phyloP scores from a whole-genome alignment of 2,113 vertebrate species.

The Percina caprodes region DNA sequence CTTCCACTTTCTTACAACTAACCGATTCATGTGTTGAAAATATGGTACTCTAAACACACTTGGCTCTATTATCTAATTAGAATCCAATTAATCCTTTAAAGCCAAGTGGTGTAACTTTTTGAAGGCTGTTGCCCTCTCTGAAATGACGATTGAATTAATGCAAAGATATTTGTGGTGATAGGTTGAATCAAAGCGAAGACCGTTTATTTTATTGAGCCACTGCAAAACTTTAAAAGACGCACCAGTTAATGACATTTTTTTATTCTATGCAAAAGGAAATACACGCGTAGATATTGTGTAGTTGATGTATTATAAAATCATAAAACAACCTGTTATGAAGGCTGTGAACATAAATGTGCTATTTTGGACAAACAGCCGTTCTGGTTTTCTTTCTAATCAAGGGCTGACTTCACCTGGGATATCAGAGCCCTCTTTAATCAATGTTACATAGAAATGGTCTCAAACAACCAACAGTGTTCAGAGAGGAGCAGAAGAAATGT shows the following conservation, averaged over 20 bases:
- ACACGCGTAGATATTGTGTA: background rate
- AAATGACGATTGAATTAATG: background rate
- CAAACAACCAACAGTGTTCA: background rate
- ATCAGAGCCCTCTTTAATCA: conserved; percentile 50
- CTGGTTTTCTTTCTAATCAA: conserved; percentile 42
- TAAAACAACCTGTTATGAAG: conserved; percentile 8
- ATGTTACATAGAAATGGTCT: conserved; percentile 25
- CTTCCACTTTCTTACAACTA: background rate
- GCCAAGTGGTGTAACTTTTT: background rate
- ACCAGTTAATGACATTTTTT: no score
- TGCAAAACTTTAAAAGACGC: background rate
- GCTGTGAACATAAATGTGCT: background rate
- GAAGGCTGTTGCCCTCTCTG: background rate
- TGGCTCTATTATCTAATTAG: background rate
- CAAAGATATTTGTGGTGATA: background rate
- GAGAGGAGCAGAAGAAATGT: background rate
- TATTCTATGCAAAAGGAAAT: no score
- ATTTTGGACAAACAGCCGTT: conserved; percentile 2
- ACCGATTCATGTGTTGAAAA: background rate
- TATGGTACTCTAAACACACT: background rate
- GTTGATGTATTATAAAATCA: background rate
- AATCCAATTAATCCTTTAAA: background rate
- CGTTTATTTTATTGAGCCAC: background rate
- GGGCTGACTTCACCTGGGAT: conserved; percentile 46
- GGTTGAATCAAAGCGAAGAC: background rate